phyloP scores from a whole-genome alignment of 1,140 invertebrate genomes.

The Vollenhovia emeryi region DNA sequence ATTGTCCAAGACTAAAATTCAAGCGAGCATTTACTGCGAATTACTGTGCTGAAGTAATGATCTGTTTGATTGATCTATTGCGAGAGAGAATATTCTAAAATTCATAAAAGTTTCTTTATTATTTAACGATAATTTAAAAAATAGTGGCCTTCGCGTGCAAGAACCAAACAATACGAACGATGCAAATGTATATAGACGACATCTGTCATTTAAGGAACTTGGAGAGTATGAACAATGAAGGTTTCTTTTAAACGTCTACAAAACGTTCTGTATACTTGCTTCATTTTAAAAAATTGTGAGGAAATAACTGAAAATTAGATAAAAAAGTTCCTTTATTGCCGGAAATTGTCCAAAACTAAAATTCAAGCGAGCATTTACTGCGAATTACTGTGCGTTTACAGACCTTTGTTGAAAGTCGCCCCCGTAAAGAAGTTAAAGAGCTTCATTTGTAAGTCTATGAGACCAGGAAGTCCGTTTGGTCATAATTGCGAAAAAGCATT shows the following conservation, averaged over 20 bases:
- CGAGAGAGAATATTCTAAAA: background rate
- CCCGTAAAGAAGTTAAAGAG: conserved; percentile 4
- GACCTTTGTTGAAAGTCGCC: background rate
- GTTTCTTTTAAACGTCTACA: background rate
- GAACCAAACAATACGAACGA: background rate
- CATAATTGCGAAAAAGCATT: background rate
- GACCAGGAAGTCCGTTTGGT: background rate
- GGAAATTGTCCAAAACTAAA: background rate
- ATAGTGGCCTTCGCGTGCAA: background rate
- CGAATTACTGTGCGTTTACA: background rate
- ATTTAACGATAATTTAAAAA: conserved; percentile 8
- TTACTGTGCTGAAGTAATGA: conserved; percentile 10
- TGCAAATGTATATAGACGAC: background rate
- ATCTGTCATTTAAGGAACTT: background rate
- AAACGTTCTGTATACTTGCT: background rate
- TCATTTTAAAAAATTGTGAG: background rate
- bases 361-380: background rate
- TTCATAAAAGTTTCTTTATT: background rate
- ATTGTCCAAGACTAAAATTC: background rate
- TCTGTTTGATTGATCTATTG: background rate
- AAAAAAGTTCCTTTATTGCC: background rate
- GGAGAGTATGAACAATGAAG: background rate
- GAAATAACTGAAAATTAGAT: background rate
- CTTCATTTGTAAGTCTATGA: conserved; percentile 1
- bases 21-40: background rate